Conservation (phyloP, 2,113 vertebrate genomes). For the Pygoscelis antarcticus region DNA sequence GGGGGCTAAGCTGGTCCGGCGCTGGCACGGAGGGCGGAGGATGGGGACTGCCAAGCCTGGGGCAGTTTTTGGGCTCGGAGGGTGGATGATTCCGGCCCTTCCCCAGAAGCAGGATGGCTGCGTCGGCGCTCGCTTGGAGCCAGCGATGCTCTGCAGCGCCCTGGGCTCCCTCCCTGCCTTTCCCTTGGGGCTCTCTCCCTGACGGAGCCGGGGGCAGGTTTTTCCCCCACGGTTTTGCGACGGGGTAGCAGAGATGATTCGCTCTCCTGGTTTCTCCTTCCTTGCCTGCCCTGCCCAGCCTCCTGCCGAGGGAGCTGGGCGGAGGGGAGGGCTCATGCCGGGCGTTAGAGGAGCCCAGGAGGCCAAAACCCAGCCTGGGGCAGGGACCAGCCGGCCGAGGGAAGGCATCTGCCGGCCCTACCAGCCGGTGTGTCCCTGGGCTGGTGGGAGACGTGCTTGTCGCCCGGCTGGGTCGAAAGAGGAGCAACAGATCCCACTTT, state of each 20-base stretch:
- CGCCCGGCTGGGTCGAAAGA: not conserved
- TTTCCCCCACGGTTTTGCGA: not conserved
- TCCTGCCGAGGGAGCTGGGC: rapidly evolving
- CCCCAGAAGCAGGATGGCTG: not conserved
- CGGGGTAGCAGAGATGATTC: rapidly evolving
- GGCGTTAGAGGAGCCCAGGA: not conserved
- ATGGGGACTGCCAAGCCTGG: too few relatives aligned
- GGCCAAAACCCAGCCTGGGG: not conserved
- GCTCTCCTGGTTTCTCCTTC: not conserved
- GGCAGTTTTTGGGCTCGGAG: not conserved
- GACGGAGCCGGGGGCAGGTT: not conserved
- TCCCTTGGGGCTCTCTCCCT: not conserved
- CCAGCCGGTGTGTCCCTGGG: not conserved
- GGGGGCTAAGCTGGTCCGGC: not conserved
- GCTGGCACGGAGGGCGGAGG: not conserved
- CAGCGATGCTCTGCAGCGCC: not conserved
- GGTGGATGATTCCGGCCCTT: too few relatives aligned
- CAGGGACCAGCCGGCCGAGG: not conserved
- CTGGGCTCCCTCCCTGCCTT: not conserved
- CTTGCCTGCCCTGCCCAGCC: not conserved
- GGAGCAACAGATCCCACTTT: not conserved
- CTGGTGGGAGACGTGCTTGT: rapidly evolving
- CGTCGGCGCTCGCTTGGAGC: rapidly evolving
- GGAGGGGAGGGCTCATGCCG: rapidly evolving
- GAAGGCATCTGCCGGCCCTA: not conserved